phyloP scores from a whole-genome alignment of 2,888 invertebrate genomes.

The Aleiodes testaceus region DNA sequence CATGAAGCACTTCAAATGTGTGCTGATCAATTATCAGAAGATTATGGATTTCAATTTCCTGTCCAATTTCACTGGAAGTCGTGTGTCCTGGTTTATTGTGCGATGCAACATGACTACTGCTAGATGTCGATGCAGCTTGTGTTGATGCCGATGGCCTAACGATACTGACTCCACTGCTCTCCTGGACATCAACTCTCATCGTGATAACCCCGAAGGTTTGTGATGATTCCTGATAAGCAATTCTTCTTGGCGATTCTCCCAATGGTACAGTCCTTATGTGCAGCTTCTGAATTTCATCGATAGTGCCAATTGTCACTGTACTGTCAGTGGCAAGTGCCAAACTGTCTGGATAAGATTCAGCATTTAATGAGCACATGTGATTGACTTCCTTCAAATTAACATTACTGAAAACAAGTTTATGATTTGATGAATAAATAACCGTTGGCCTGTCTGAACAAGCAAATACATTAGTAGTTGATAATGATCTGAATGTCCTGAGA shows the following conservation, averaged over 20 bases:
- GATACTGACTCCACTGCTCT: conserved; percentile 79
- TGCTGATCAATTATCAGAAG: conserved; percentile 95
- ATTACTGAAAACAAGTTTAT: conserved; percentile 98
- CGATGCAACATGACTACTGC: conserved; percentile 72
- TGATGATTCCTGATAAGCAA: conserved; percentile 94
- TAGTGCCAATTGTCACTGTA: conserved; percentile 94
- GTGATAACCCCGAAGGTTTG: conserved; percentile 96
- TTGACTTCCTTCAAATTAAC: conserved; percentile 96
- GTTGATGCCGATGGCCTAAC: conserved; percentile 85
- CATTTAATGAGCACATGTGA: conserved; percentile 98
- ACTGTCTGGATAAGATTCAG: conserved; percentile 94
- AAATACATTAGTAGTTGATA: conserved; percentile 96
- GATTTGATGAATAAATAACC: conserved; percentile 99
- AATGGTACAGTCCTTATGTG: conserved; percentile 97
- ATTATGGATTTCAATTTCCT: conserved; percentile 93
- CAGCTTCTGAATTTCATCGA: conserved; percentile 98
- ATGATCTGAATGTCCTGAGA: conserved; percentile 89
- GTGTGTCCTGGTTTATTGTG: conserved; percentile 71
- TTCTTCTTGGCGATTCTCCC: conserved; percentile 94
- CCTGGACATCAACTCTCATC: conserved; percentile 90
- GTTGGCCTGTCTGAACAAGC: conserved; percentile 99
- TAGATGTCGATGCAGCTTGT: conserved; percentile 80
- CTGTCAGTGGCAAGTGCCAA: conserved; percentile 92
- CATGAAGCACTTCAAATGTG: conserved; percentile 96
- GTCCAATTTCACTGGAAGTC: conserved; percentile 77